Base-by-base conservation (phyloP, 2,113 vertebrate species). In the Neodon shergylaensis region DNA sequence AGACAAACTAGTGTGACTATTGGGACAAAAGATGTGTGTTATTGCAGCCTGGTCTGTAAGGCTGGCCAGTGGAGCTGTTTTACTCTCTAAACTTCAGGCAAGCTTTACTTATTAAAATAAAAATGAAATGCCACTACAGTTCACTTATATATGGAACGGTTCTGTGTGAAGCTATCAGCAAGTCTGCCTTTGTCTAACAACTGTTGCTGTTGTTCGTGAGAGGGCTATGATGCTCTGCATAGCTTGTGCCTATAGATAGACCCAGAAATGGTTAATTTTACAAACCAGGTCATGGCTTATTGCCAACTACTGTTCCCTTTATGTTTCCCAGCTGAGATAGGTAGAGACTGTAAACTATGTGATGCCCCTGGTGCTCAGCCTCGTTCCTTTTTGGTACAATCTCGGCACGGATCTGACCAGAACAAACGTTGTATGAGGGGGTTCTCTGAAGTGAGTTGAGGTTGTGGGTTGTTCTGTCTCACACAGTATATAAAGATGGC, bases 181-280 rank as follows among this genome's bases (percentile, higher is more conserved):
- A 99, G 95, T 99, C 99, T 98, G 99, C 99, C 94, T 96, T 99
- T 99, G 99, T 98, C 98, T 99, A 98, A 99, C 99, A 26, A 99
- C 99, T 95, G 6, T 54, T 52, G 47, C 99, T 88, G 98, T 98
- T 93, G 24, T 28, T 98, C 99, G 99, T 0, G 99, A 99, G 97
- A 99, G 99, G 0, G 99, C 99, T 92, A 97, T 99, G 98, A 99
- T 99, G 4, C 99, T 99, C 92, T 99, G 98, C 78, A 99, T 98
- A 4, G 98, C 98, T 52, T 99, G 99, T 54, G 98, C 99, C 31
- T 44, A 19, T 44, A 65, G 81, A 63, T 58, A 63, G n/a, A 83
- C 81, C 17, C 1, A 0, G 73, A 99, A 88, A 94, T 98, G 83
- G 98, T 99, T 95, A 99, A 99, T 63, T 95, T 58, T 58, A 58